Evolutionary conservation across 2,888 invertebrate genomes (phyloP), one percentile per base, ranked within the genome.

Genomic region (Ochropacha duplaris): DNA sequence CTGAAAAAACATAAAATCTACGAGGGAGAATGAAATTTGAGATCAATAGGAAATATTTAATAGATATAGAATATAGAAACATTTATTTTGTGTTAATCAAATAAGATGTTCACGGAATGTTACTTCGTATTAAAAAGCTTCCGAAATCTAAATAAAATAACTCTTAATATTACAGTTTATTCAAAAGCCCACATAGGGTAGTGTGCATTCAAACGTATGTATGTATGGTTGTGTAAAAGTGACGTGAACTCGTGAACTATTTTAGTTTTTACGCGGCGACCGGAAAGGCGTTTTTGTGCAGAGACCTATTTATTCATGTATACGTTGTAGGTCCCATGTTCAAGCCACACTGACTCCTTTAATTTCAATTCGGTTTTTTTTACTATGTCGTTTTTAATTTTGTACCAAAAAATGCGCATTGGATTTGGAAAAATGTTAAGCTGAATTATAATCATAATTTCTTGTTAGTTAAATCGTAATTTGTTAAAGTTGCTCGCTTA

Each of bases 191-290:
- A 44, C 14, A 19, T 19, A 44, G 19, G 16, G 44, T 44, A 19
- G 44, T 44, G 19, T 44, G 34, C 19, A 51, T 52, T 34, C 52
- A 52, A 34, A 34, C 22, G 31, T 22, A 52, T 31, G 31, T 22
- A 52, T 51, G 51, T 22, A 52, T 19, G 52, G 31, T 1, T 14
- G 12, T 50, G 59, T 50, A 52, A 58, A 61, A 59, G 56, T 24
- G 49, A 58, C 59, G 56, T 54, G 59, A 56, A 14, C 34, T 34
- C 34, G 34, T 14, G 34, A 65, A 52, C 60, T 49, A 24, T 64
- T 66, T 64, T 57, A 57, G 52, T 66, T 70, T 55, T 62, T 55
- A 65, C 60, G 60, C 61, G 50, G 49, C 62, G 68, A 68, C 62
- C 67, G 61, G 60, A 65, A 68, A 39, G 19, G 31, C 26, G 26